Evolutionary conservation across 2,113 vertebrate genomes (phyloP), one percentile per base, ranked within the genome.

Genomic region (Vidua macroura): DNA sequence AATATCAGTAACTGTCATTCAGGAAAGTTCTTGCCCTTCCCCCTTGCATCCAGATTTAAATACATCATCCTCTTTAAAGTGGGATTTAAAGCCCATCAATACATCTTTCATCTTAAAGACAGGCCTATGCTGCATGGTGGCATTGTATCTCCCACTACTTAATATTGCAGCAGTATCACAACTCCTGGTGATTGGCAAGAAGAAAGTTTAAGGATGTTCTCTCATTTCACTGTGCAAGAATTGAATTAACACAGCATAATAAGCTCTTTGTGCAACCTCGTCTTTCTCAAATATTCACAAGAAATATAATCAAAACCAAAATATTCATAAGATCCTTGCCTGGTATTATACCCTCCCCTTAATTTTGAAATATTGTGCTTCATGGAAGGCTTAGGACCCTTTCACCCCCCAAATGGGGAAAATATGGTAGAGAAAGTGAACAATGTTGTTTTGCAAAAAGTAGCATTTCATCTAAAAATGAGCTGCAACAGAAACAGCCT

Each of bases 1-100:
- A 95, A 62, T 84, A 92, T 86, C 73, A 80, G 76, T 62, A 48
- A 20, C 69, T 83, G 67, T 92, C 88, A 87, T 92, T 96, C 73
- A 92, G 88, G 33, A 60, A 92, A 77, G 44, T 82, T 89, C 78
- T 67, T 88, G 56, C 59, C 58, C 68, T 80, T 70, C 77, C 62
- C 49, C 63, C 27, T 75, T 73, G 51, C 30, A 72, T 67, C 30
- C 56, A 83, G 82, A 83, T 93, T 95, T 92, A 96, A 95, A 90
- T 78, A 81, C 31, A 86, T 82, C 79, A 93, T 82, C 75, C 70
- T 83, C 82, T 90, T 92, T 86, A 83, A 59, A 95, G 56, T 43
- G 9, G 76, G 52, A 79, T 88, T 94, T 96, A 92, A 95, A 86
- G 37, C 13, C 52, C 74, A 70, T 89, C 68, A 86, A 84, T 64